Evolutionary conservation across 35 echinoderm and acorn worm species (phyloP).

Genomic region (Heliocidaris tuberculata): DNA sequence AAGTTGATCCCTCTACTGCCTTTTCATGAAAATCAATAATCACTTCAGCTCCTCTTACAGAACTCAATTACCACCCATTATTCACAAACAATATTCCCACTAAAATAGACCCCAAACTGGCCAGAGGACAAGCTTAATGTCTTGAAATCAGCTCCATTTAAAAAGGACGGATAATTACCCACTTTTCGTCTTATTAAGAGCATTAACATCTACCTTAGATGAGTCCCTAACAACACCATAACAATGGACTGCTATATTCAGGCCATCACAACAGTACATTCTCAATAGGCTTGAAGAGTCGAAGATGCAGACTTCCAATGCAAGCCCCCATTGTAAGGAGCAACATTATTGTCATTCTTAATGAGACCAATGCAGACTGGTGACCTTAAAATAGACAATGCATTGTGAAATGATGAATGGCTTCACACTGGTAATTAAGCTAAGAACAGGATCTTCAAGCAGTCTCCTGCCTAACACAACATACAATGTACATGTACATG

Average conservation of each 20-base stretch:
- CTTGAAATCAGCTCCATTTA: not conserved
- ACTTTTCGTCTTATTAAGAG: not conserved
- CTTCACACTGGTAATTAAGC: not conserved
- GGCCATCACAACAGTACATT: not conserved
- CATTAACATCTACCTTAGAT: not conserved
- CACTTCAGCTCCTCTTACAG: not conserved
- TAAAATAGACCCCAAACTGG: not conserved
- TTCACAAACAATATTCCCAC: not conserved
- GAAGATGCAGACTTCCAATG: not conserved
- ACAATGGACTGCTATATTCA: not conserved
- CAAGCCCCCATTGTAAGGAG: not conserved
- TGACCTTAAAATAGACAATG: not conserved
- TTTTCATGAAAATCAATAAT: constrained; percentile 4
- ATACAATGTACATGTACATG: no score
- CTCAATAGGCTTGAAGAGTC: not conserved
- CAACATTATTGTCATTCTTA: not conserved
- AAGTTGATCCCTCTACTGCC: not conserved
- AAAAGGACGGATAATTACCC: not conserved
- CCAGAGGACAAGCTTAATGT: not conserved
- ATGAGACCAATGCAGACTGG: not conserved
- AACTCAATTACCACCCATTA: not conserved
- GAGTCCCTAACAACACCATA: not conserved
- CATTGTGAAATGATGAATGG: no score
- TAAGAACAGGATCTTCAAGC: not conserved
- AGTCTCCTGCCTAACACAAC: not conserved